These are phyloP conservation scores for Oceanites oceanicus DNA, from an alignment of 2,113 vertebrate species.

Conservation along the genomic window DNA sequence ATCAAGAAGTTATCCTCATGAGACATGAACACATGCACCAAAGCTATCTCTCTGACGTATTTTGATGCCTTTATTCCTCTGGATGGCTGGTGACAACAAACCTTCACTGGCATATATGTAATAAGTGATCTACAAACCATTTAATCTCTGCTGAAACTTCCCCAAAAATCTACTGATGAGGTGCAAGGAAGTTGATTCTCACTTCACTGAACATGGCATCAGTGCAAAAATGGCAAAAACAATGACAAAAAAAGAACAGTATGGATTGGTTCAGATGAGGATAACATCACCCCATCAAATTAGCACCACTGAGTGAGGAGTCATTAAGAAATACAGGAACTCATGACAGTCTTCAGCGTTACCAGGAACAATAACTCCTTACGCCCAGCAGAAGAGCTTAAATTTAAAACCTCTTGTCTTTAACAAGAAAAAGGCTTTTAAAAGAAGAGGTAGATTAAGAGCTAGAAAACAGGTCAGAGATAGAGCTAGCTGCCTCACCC, in stretches of 20 bases:
- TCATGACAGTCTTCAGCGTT: background rate
- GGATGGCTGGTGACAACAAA: background rate
- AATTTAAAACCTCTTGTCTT: background rate
- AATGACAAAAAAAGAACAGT: rapidly evolving
- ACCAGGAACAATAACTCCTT: background rate
- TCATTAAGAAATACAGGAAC: background rate
- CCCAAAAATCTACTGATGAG: background rate
- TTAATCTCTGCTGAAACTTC: background rate
- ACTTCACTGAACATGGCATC: background rate
- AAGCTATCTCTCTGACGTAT: background rate
- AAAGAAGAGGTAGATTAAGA: background rate
- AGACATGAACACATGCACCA: background rate
- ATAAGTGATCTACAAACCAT: background rate
- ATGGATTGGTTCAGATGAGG: background rate
- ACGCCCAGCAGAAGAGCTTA: background rate
- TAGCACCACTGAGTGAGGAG: background rate
- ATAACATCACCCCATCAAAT: background rate
- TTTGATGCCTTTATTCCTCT: background rate
- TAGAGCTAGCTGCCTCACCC: background rate
- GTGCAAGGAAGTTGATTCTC: background rate
- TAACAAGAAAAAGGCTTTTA: background rate
- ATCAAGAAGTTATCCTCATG: background rate
- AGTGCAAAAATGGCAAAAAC: background rate
- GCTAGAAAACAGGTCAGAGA: background rate
- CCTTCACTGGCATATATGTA: background rate